Base-by-base conservation (phyloP, 2,888 invertebrate genomes). In the Agonopterix heracliana region DNA sequence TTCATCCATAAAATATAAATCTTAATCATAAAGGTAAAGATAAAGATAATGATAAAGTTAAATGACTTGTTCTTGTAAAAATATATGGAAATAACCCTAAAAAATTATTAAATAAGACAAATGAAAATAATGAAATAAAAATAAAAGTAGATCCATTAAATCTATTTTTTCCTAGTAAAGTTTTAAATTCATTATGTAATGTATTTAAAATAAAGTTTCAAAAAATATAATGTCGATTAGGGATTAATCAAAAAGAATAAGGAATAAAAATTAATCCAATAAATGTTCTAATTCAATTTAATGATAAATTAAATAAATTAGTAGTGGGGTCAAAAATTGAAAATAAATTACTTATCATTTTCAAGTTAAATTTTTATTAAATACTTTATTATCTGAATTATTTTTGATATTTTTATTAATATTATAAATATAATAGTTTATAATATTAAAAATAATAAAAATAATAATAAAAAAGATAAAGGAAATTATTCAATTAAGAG, bases 81-180 rank as follows among this genome's bases (percentile, higher is more conserved):
- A 93, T 91, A 83, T 92, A 93, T 0, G 93, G 92, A 2, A 93
- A 91, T 83, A 94, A 68, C 0, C 93, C 92, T 85, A 92, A 70
- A 63, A 93, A 91, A 86, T 93, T 93, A 88, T 91, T 92, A 74
- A 91, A 84, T 77, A 93, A 60, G 77, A 93, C 85, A 69, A 91
- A 80, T 41, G 79, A 68, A 74, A 92, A 92, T 73, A 92, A 64
- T 1, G 88, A 80, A 62, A 90, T 83, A 78, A 92, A 90, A 67
- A 90, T 87, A 62, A 90, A 80, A 26, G 89, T 84, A 61, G 81
- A 84, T 61, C 90, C 89, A 68, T 81, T 78, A 66, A 74, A 75
- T 14, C 74, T 74, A 61, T 76, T 76, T 50, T 66, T 78, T 34
- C 78, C 78, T 74, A 91, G 58, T 65, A 91, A 61, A n/a, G 74